These are phyloP conservation scores for Danio kyathit DNA, from an alignment of 2,797 vertebrate species.

Conservation along the genomic window DNA sequence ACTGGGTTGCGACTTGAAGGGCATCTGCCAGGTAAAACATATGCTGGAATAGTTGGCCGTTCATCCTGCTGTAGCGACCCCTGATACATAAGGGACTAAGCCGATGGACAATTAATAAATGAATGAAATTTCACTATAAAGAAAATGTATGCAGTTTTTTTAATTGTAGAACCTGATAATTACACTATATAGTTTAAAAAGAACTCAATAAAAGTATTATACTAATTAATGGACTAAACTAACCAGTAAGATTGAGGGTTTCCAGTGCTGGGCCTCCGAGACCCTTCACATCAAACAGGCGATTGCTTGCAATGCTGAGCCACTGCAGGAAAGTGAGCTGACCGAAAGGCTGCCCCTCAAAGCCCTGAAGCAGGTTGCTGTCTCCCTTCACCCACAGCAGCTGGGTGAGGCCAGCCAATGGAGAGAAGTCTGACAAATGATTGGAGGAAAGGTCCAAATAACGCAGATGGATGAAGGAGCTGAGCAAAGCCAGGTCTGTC, in stretches of 20 bases:
- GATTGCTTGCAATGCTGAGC: constrained; percentile 86
- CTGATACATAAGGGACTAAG: too few species aligned
- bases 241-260: constrained; percentile 89
- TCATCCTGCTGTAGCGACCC: too few species aligned
- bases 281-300: constrained; percentile 78
- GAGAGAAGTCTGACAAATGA: constrained; percentile 84
- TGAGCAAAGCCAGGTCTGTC: constrained; percentile 83
- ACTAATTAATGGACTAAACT: constrained; percentile 28
- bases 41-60: too few species aligned
- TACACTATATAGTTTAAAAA: not conserved
- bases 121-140: too few species aligned
- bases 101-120: too few species aligned
- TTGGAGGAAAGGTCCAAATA: constrained; percentile 94
- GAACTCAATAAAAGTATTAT: not conserved
- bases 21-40: too few species aligned
- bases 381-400: constrained; percentile 94
- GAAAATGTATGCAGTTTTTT: too few species aligned
- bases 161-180: too few species aligned
- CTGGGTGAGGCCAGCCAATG: constrained; percentile 84
- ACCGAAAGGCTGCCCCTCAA: constrained; percentile 76
- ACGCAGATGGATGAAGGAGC: constrained; percentile 86
- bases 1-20: too few species aligned
- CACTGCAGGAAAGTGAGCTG: constrained; percentile 88
- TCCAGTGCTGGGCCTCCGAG: constrained; percentile 81
- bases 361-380: constrained; percentile 77